These are phyloP conservation scores for Axinella damicornis DNA, from an alignment of 37 sponge, comb jelly and placozoan genomes.

Conservation along the genomic window DNA sequence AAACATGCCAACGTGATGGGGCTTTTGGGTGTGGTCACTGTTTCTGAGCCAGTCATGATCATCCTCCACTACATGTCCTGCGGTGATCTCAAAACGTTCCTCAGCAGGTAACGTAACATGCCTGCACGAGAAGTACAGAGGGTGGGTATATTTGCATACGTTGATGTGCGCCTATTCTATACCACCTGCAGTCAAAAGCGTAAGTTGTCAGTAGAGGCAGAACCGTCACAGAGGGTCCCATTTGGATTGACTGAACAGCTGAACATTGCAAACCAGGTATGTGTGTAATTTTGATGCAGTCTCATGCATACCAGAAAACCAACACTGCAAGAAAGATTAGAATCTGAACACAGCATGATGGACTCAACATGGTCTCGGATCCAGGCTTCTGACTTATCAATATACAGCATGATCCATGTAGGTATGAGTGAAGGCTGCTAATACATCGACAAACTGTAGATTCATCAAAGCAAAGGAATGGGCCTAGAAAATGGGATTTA, in stretches of 20 bases:
- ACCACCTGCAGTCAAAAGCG: background rate
- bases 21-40: slow-evolving; percentile 52
- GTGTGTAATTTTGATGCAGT: background rate
- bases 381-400: too few species aligned
- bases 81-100: slow-evolving; percentile 53
- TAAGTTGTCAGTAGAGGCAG: background rate
- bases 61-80: slow-evolving; percentile 40
- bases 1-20: slow-evolving; percentile 49
- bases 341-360: too few species aligned
- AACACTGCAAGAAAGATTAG: too few species aligned
- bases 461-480: too few species aligned
- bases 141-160: background rate
- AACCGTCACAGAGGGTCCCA: background rate
- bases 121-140: too few species aligned
- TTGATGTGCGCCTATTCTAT: background rate
- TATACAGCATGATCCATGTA: too few species aligned
- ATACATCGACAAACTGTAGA: too few species aligned
- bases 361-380: too few species aligned
- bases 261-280: slow-evolving; percentile 42
- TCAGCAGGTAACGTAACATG: slow-evolving; percentile 31
- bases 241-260: slow-evolving; percentile 17
- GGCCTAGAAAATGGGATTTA: too few species aligned
- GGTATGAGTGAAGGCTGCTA: too few species aligned
- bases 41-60: slow-evolving; percentile 25
- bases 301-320: too few species aligned